Evolutionary conservation across 2,888 invertebrate genomes (phyloP).

Genomic region (Mylabris sibirica): DNA sequence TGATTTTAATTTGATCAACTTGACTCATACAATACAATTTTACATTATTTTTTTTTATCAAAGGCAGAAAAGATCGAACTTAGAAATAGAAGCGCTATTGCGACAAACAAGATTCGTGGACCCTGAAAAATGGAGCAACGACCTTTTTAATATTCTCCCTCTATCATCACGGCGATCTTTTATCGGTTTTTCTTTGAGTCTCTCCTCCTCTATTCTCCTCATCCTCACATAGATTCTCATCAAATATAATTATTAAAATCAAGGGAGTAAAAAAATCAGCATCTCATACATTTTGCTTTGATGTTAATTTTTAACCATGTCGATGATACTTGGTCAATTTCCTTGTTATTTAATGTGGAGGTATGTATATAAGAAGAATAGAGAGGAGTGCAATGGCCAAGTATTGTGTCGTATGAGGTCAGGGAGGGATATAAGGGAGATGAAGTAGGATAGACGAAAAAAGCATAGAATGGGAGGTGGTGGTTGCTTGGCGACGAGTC

Average conservation of each 20-base stretch:
- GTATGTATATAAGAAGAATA: neutral
- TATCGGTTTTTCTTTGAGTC: neutral
- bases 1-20: neutral
- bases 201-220: neutral
- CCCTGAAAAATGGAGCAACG: slow-evolving; percentile 21
- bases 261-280: too few species aligned
- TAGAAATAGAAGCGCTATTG: neutral
- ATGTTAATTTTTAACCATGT: neutral
- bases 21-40: too few species aligned
- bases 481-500: slow-evolving; percentile 56
- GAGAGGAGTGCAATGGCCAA: neutral
- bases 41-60: too few species aligned
- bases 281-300: neutral
- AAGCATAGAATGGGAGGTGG: slow-evolving; percentile 36
- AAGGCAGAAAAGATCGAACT: too few species aligned
- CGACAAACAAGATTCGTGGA: slow-evolving; percentile 1
- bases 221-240: too few species aligned
- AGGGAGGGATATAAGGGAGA: neutral
- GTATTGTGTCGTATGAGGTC: too few species aligned
- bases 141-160: slow-evolving; percentile 22
- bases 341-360: neutral
- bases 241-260: neutral
- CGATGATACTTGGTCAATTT: neutral
- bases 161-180: neutral
- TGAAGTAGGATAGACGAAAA: slow-evolving; percentile 27